Evolutionary conservation across 2,888 invertebrate genomes (phyloP).

Genomic region (Lepidonotus clava): DNA sequence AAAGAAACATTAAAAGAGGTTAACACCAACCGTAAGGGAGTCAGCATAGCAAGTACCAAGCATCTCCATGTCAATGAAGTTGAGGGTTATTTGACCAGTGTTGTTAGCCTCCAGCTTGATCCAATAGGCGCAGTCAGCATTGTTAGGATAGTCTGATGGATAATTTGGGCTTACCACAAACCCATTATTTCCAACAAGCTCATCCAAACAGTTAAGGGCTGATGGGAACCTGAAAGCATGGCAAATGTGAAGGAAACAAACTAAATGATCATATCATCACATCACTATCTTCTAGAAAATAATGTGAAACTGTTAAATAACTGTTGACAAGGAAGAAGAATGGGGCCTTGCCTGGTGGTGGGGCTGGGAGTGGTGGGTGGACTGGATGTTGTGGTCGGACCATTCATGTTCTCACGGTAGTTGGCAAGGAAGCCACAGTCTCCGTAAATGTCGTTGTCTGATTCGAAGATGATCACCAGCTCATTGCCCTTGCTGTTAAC

Average conservation of each 20-base stretch:
- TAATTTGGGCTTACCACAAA: not conserved
- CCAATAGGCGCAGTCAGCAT: conserved; percentile 30
- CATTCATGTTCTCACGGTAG: not conserved
- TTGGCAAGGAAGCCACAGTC: not conserved
- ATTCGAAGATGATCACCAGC: not conserved
- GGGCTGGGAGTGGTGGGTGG: not conserved
- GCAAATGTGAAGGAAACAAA: not conserved
- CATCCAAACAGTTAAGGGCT: not conserved
- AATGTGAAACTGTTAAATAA: not conserved
- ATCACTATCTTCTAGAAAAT: not conserved
- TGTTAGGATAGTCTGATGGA: conserved; percentile 4
- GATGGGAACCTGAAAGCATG: not conserved
- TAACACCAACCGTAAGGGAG: not conserved
- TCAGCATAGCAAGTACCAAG: not conserved
- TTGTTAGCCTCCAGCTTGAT: conserved; percentile 13
- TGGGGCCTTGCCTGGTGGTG: not conserved
- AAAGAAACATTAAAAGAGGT: not conserved
- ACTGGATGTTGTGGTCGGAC: not conserved
- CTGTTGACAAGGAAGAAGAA: not conserved
- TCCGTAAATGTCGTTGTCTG: not conserved
- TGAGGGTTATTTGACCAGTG: conserved; percentile 4
- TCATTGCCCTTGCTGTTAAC: not conserved
- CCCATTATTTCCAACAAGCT: not conserved
- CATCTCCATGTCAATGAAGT: not conserved
- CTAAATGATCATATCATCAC: not conserved